A percentile compares a stretch with the other conserved stretches of the same genome.
phyloP scores from a whole-genome alignment of 2,888 invertebrate species.

The Aricia artaxerxes region DNA sequence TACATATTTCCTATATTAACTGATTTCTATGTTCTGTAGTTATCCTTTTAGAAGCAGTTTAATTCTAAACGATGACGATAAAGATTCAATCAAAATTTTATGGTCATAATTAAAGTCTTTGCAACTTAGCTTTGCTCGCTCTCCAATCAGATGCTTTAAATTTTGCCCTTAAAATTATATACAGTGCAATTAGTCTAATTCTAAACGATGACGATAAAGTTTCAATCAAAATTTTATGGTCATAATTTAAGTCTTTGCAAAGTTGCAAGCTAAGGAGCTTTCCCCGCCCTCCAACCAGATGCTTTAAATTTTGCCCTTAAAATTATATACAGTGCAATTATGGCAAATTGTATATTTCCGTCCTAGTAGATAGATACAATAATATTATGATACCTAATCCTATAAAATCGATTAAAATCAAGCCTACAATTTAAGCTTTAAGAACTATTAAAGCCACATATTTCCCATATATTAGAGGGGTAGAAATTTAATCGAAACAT shows the following conservation, averaged over 20 bases:
- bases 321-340: not conserved
- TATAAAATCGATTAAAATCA: not conserved
- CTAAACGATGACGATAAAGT: not conserved
- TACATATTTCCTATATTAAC: no score
- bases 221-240: not conserved
- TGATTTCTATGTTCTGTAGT: not conserved
- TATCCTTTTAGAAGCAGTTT: not conserved
- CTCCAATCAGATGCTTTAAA: not conserved
- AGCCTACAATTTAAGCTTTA: not conserved
- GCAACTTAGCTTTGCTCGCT: not conserved
- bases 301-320: not conserved
- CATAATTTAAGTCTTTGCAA: not conserved
- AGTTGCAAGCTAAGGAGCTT: not conserved
- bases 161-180: not conserved
- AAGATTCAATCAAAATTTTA: not conserved
- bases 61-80: not conserved
- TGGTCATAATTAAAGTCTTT: not conserved
- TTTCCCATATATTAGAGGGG: not conserved
- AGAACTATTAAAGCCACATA: not conserved
- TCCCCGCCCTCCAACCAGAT: not conserved
- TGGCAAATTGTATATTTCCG: no score
- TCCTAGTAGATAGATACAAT: no score
- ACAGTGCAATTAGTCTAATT: not conserved
- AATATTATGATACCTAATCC: no score
- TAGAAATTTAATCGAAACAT: not conserved